Percentiles rank a stretch among this genome's conserved stretches.
Conservation (phyloP, 2,797 vertebrate species). For the Pantherophis alleghaniensis region DNA sequence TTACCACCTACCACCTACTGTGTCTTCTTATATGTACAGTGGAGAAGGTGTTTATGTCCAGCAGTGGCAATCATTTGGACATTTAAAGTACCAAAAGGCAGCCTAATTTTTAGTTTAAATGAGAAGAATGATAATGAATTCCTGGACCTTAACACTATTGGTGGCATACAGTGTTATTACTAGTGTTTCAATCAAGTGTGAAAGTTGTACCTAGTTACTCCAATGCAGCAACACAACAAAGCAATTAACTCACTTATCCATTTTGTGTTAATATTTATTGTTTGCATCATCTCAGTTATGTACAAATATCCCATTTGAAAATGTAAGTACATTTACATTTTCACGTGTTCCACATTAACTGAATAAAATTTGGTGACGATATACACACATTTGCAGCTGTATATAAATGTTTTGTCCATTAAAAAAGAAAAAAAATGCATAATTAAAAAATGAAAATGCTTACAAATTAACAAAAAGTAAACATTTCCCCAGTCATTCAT, state of each 20-base stretch:
- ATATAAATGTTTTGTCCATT: slow-evolving; percentile 86
- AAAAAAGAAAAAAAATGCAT: slow-evolving; percentile 83
- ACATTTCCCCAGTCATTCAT: slow-evolving; percentile 80
- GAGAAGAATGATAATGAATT: not conserved
- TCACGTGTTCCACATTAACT: slow-evolving; percentile 80
- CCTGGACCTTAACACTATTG: not conserved
- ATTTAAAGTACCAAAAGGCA: not conserved
- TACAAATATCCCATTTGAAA: slow-evolving; percentile 92
- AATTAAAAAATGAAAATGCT: slow-evolving; percentile 86
- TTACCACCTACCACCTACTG: not conserved
- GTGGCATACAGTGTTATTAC: not conserved
- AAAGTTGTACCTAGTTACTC: not conserved
- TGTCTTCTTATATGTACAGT: not conserved
- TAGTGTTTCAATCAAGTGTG: not conserved
- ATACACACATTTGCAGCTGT: slow-evolving; percentile 82
- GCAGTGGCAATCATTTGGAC: not conserved
- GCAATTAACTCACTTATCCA: slow-evolving; percentile 52
- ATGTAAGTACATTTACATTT: slow-evolving; percentile 76
- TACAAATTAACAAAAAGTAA: slow-evolving; percentile 85
- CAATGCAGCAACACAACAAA: slow-evolving; percentile 20
- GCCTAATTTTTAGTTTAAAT: not conserved
- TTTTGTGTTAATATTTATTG: slow-evolving; percentile 79
- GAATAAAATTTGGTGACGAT: slow-evolving; percentile 83
- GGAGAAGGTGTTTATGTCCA: not conserved
- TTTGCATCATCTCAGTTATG: slow-evolving; percentile 86